phyloP scores from a whole-genome alignment of 2,888 invertebrate genomes.

The Diarsia mendica region DNA sequence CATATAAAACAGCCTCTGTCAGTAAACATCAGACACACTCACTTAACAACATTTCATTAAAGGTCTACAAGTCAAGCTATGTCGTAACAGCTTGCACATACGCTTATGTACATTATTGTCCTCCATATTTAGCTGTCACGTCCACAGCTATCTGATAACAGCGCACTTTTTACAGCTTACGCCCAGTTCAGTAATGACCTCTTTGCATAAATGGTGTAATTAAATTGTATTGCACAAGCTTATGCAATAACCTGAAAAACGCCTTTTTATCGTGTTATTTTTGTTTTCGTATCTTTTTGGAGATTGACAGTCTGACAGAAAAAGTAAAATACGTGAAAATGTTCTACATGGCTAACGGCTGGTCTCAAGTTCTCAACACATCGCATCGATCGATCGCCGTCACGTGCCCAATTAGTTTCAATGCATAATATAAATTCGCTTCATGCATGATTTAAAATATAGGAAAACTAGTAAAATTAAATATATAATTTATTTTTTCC shows the following conservation, averaged over 20 bases:
- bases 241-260: conserved; percentile 19
- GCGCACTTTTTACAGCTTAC: conserved; percentile 41
- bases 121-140: conserved; percentile 42
- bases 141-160: conserved; percentile 55
- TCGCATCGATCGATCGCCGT: conserved; percentile 11
- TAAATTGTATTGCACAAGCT: conserved; percentile 43
- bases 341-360: background rate
- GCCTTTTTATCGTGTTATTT: background rate
- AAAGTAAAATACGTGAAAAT: background rate
- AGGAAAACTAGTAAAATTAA: background rate
- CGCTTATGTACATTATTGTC: conserved; percentile 39
- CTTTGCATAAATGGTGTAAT: conserved; percentile 31
- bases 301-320: background rate
- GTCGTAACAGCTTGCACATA: conserved; percentile 43
- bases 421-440: background rate
- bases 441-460: conserved; percentile 3
- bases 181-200: conserved; percentile 30
- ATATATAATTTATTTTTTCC: background rate
- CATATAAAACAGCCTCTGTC: background rate
- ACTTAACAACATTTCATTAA: conserved; percentile 15
- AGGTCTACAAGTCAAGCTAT: conserved; percentile 25
- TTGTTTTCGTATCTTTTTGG: background rate
- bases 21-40: conserved; percentile 3
- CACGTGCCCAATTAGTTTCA: conserved; percentile 16
- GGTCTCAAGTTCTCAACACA: conserved; percentile 6